These are phyloP conservation scores for Montifringilla adamsi DNA, from an alignment of 2,113 vertebrate genomes.

Conservation along the genomic window DNA sequence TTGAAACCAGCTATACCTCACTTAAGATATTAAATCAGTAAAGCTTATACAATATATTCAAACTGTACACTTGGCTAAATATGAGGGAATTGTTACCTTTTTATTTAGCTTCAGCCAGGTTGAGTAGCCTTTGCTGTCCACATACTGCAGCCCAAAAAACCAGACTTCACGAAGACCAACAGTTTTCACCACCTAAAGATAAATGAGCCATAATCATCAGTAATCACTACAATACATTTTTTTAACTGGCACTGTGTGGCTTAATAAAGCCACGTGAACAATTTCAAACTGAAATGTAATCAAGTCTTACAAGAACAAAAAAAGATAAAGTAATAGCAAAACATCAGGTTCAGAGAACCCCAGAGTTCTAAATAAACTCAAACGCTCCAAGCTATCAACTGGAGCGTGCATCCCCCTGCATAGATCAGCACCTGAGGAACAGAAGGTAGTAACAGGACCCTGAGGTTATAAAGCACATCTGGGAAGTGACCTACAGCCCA, in stretches of 20 bases:
- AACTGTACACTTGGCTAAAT: background rate
- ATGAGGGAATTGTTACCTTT: conserved; percentile 78
- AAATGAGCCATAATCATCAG: conserved; percentile 14
- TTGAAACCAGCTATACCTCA: background rate
- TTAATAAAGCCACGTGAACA: background rate
- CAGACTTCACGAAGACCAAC: conserved; percentile 96
- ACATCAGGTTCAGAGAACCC: background rate
- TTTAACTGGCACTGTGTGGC: background rate
- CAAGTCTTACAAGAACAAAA: background rate
- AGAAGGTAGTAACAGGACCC: background rate
- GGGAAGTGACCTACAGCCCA: background rate
- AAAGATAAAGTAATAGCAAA: background rate
- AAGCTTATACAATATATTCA: background rate
- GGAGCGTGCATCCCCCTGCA: accelerated
- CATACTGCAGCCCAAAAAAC: conserved; percentile 98
- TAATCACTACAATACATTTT: background rate
- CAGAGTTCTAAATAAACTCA: background rate
- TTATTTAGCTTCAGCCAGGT: conserved; percentile 98
- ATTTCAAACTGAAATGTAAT: background rate
- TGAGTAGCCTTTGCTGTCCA: conserved; percentile 95
- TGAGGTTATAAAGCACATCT: background rate
- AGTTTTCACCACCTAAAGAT: conserved; percentile 92
- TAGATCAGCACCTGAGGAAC: background rate
- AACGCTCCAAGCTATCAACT: background rate
- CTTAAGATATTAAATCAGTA: background rate